Conservation (phyloP, 2,113 vertebrate species). For the Leucoraja erinaceus region DNA sequence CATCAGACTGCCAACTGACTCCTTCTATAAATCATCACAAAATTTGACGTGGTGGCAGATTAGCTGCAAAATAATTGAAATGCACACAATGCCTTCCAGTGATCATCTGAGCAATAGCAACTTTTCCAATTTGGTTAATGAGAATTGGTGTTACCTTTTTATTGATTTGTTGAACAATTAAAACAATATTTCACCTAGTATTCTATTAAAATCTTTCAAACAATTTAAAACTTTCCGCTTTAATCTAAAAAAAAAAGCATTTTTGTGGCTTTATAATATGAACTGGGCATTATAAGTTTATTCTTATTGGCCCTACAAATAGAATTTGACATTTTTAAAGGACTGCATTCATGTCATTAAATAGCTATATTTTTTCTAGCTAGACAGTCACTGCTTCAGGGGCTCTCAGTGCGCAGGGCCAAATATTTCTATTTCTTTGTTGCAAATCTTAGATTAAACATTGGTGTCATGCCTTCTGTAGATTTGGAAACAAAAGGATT, state of each 20-base stretch:
- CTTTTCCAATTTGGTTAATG: neutral
- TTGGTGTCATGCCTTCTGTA: neutral
- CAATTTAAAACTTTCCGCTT: too few relatives aligned
- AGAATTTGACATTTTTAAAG: neutral
- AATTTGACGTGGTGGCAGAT: too few relatives aligned
- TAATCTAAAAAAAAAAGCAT: too few relatives aligned
- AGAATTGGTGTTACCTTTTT: neutral
- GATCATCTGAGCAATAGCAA: too few relatives aligned
- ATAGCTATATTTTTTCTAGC: neutral
- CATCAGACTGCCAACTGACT: too few relatives aligned
- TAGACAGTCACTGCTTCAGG: too few relatives aligned
- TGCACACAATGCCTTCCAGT: too few relatives aligned
- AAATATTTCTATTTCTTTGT: neutral
- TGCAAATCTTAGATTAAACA: neutral
- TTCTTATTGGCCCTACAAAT: neutral
- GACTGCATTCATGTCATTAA: neutral
- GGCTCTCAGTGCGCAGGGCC: neutral
- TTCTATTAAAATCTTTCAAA: too few relatives aligned
- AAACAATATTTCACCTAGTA: neutral
- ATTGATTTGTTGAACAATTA: neutral
- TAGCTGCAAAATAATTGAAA: too few relatives aligned
- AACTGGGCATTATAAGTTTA: too few relatives aligned
- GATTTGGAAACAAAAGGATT: neutral
- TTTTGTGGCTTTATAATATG: too few relatives aligned
- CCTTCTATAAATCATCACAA: too few relatives aligned